Base-by-base conservation (phyloP, 2,797 vertebrate species). In the Luscinia megarhynchos region DNA sequence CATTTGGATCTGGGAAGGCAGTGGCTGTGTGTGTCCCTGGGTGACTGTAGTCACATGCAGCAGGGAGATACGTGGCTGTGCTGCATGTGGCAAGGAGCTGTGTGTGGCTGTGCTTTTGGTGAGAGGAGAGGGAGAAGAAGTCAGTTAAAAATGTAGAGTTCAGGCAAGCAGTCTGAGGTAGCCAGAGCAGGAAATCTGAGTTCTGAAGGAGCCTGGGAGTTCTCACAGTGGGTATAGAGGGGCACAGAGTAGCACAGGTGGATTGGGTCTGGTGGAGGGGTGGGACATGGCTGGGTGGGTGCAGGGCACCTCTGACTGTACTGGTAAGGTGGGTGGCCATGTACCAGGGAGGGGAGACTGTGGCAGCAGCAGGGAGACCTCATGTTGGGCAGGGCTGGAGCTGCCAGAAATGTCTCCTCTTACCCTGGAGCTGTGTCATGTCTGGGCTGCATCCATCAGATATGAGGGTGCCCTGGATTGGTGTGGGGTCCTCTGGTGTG, bases 401-500 rank as follows among this genome's bases (percentile, higher is more conserved):
- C 53, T 63, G 29, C 41, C 30, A 38, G 43, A 32, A 67, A 46
- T 29, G 66, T n/a, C 67, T 82, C 1, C 40, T 63, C 16, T 48
- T 22, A 27, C 11, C 8, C 1, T 29, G 45, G 51, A 17, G 24
- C 3, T 1, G 9, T 46, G 40, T 19, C 0, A 0, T 43, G 27
- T 58, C 51, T 15, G 8, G 41, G 51, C 12, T 26, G 36, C 1
- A 0, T 46, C n/a, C 8, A 1, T 22, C 0, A 0, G 83, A 45
- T 43, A 32, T 2, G 3, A 12, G 36, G 24, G 17, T 17, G 48
- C 41, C 40, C 38, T 57, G 73, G 3, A 0, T 14, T 13, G 40
- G 34, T 74, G 45, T 24, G 26, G 53, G 54, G 11, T 75, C 15
- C 14, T 72, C 12, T 74, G 63, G 19, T 13, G 5, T 3, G 26